Base-by-base conservation (phyloP, 2,113 vertebrate species). In the Pteronura brasiliensis region DNA sequence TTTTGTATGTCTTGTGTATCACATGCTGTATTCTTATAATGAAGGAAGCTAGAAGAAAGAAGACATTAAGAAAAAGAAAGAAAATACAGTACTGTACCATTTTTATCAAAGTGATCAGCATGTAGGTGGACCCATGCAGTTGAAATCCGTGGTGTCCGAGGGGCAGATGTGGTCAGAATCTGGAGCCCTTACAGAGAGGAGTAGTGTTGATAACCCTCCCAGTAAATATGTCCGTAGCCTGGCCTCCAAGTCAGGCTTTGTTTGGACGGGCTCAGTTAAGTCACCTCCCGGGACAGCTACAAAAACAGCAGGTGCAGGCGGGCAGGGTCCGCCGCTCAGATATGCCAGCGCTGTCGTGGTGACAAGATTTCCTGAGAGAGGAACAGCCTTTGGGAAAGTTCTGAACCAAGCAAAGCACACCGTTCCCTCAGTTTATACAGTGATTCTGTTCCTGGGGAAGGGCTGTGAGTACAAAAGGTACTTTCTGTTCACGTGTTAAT, bases 191-290 rank as follows among this genome's bases (percentile, higher is more conserved):
- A 13, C 2, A 1, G 9, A 47, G 67, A 7, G 6, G 15, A 29
- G 1, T 0, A 5, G 77, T 7, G 39, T 20, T 13, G 7, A 4
- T 13, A 20, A 39, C 31, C 27, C 0, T 10, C 20, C 36, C 6
- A 7, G 67, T 44, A 18, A 1, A 39, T 7, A 14, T 55, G 27
- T 4, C 10, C 34, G 1, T 1, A 14, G 47, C 85, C 42, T 2
- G 0, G 7, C 1, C 49, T 7, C 31, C 0, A 0, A 17, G 59
- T 39, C 69, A n/a, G 67, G 17, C 18, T 36, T 69, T 36, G 34
- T 36, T 18, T 36, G 34, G 7, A 69, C 9, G 8, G 67, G 67
- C 67, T 27, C 13, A 0, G 57, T 31, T 55, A 21, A 31, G 39
- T 49, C 86, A 34, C 80, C 71, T 49, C 4, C 61, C 29, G 3